Conservation (phyloP, 2,888 invertebrate species). For the Drosophila ustulata region DNA sequence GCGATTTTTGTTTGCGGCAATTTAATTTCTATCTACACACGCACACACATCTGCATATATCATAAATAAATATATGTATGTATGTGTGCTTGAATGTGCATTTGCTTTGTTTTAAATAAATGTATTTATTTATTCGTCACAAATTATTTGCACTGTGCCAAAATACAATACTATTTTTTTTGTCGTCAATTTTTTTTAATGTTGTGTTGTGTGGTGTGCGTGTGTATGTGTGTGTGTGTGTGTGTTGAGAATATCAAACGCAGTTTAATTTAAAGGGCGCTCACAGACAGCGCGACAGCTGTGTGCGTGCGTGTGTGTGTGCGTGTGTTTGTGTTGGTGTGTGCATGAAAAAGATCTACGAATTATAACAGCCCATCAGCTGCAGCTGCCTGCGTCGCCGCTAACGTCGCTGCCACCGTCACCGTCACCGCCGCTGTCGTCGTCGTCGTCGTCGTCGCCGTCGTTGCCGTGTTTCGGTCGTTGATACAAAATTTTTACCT, state of each 20-base stretch:
- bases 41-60: not conserved
- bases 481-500: constrained; percentile 72
- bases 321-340: constrained; percentile 9
- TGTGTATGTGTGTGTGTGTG: constrained; percentile 4
- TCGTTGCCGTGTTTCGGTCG: constrained; percentile 58
- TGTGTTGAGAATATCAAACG: constrained; percentile 18
- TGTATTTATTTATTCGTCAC: not conserved
- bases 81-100: constrained; percentile 2
- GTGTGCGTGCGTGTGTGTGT: not conserved
- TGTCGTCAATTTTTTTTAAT: not conserved
- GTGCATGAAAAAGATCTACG: constrained; percentile 23
- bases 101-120: constrained; percentile 6
- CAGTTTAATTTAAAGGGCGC: constrained; percentile 41
- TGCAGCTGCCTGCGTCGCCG: constrained; percentile 36
- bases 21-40: constrained; percentile 36
- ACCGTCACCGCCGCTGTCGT: constrained; percentile 22
- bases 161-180: constrained; percentile 8
- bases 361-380: constrained; percentile 53
- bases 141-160: constrained; percentile 40
- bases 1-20: constrained; percentile 46
- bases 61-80: not conserved
- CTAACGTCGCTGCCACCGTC: constrained; percentile 26
- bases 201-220: not conserved
- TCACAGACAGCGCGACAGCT: constrained; percentile 13
- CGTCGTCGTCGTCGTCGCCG: constrained; percentile 29